Percentiles rank a stretch among this genome's conserved stretches.
Conservation (phyloP, 2,113 vertebrate genomes). For the Dermatemys mawii region DNA sequence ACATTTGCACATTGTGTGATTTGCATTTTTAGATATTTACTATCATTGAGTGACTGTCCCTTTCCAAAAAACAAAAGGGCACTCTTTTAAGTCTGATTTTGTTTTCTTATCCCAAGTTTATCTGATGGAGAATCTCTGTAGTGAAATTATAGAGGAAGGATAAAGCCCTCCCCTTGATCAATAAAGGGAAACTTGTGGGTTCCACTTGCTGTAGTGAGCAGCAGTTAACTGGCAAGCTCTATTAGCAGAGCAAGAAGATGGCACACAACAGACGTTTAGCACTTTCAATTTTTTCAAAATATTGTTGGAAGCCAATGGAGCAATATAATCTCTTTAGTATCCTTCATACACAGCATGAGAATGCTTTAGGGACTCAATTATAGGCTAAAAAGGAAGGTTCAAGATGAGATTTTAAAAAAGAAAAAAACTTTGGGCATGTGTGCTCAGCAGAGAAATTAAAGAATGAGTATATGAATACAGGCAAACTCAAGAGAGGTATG, state of each 20-base stretch:
- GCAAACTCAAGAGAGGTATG: neutral
- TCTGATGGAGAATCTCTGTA: neutral
- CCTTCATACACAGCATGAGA: neutral
- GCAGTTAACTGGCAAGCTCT: neutral
- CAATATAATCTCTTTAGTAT: neutral
- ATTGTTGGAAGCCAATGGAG: neutral
- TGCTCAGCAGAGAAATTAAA: neutral
- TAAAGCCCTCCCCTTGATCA: neutral
- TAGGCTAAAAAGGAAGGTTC: neutral
- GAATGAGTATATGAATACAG: neutral
- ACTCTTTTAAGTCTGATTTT: neutral
- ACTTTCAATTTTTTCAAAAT: neutral
- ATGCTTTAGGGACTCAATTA: neutral
- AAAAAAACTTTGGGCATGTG: neutral
- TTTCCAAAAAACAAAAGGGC: neutral
- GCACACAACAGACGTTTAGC: rapidly evolving
- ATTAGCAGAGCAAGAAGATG: neutral
- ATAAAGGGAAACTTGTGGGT: neutral
- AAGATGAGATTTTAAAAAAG: neutral
- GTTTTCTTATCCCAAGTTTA: neutral
- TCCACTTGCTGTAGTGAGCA: neutral
- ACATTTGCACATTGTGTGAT: neutral
- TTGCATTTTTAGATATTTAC: neutral
- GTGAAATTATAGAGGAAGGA: neutral
- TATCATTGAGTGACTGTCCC: neutral